Evolutionary conservation across 1,140 invertebrate genomes (phyloP).

Genomic region (Leptoteleia sp.): DNA sequence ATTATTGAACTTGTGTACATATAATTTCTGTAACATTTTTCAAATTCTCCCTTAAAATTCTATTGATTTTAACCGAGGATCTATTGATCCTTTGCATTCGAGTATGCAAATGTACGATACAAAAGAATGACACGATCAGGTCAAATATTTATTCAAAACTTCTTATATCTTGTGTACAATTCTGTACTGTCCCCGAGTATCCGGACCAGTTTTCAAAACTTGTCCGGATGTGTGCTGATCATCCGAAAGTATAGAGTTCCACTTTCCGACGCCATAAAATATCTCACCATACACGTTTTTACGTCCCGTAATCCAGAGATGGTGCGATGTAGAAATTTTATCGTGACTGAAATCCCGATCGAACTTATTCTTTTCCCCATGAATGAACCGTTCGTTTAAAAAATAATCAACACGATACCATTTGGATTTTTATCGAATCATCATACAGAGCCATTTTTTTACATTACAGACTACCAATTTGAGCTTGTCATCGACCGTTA

Average conservation of each 20-base stretch:
- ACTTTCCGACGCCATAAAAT: conserved; percentile 14
- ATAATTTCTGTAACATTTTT: no score
- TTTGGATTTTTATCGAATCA: conserved; percentile 1
- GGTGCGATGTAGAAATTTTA: conserved; percentile 8
- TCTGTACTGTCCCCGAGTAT: no score
- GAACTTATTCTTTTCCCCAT: background rate
- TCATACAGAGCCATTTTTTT: background rate
- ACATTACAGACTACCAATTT: no score
- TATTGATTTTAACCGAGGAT: no score
- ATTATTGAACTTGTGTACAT: no score
- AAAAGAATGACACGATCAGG: no score
- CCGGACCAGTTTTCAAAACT: conserved; percentile 22
- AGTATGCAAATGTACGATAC: no score
- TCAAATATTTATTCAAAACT: no score
- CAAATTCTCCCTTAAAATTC: no score
- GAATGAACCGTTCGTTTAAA: conserved; percentile 1
- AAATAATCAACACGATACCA: background rate
- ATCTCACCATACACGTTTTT: background rate
- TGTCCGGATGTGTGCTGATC: conserved; percentile 15
- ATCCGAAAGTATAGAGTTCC: conserved; percentile 18
- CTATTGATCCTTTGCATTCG: no score
- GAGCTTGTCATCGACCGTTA: no score
- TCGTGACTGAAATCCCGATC: background rate
- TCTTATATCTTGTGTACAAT: no score
- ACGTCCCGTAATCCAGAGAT: background rate